Base-by-base conservation (phyloP, 2,797 vertebrate species). In the Cossypha polioptera region DNA sequence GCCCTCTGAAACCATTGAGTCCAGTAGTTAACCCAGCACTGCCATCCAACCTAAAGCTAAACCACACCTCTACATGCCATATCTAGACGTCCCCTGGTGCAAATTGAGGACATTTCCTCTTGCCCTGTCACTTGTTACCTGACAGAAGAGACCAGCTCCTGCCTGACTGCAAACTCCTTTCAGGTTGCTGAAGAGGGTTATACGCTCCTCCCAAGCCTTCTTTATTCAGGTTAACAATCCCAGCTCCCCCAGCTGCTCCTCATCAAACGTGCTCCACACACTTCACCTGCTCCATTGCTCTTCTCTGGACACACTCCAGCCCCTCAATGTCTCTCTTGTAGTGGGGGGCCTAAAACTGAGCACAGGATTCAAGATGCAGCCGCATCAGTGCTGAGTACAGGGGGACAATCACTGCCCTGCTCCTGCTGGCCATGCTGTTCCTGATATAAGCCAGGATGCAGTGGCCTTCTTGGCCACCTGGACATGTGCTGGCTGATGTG, bases 291-390 rank as follows among this genome's bases (percentile, higher is more conserved):
- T 62, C 25, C 12, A 16, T 3, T 55, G 26, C 42, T 15, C 35
- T 69, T 47, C 84, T 48, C 73, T 77, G 50, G 31, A 63, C 35
- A 26, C 0, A 0, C 26, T 33, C 21, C 21, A 66, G 40, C 5
- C 3, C 29, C 40, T 26, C 45, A 53, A 22, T 31, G 15, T 54
- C 47, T 12, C 59, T 66, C 29, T 26, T 31, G 21, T 10, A 16
- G 40, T 31, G 31, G 53, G 17, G 8, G 3, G 9, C 53, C 21
- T 40, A 59, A 10, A 73, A 40, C 17, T 35, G 47, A 40, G 18
- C 33, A 35, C 35, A 22, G 40, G 3, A 35, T 11, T 40, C 6
- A 8, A 53, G 45, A 17, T 47, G 22, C 0, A 0, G 5, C 47
- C 33, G 7, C 68, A 38, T 6, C 12, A 35, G 2, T 40, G 47